Conservation (phyloP, 2,797 vertebrate genomes). For the Sorex maritimensis region DNA sequence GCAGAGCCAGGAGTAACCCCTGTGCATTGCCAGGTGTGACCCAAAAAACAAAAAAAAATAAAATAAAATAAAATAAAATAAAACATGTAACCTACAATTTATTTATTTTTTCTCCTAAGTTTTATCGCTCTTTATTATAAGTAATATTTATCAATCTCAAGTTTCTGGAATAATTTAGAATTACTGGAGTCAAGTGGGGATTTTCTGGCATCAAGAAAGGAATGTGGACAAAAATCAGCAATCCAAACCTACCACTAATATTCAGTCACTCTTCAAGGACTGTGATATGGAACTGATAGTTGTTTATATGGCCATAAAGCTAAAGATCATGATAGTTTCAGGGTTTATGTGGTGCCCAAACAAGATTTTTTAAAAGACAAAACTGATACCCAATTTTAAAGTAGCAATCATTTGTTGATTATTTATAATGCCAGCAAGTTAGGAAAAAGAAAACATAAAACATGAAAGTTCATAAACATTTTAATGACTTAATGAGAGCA, state of each 20-base stretch:
- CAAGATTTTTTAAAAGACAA: conserved; percentile 1
- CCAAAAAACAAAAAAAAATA: no score
- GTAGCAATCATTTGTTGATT: conserved; percentile 61
- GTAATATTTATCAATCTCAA: conserved; percentile 66
- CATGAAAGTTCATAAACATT: conserved; percentile 58
- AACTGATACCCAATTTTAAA: conserved; percentile 50
- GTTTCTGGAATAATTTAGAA: conserved; percentile 68
- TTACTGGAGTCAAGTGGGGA: conserved; percentile 57
- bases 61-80: no score
- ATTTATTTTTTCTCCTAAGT: no score
- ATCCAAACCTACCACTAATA: conserved; percentile 24
- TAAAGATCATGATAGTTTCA: conserved; percentile 3
- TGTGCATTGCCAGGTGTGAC: no score
- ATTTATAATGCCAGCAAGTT: conserved; percentile 62
- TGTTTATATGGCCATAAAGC: background rate
- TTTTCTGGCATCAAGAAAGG: conserved; percentile 72
- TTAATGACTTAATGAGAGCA: conserved; percentile 65
- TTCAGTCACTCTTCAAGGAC: conserved; percentile 5
- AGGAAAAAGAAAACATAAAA: conserved; percentile 73
- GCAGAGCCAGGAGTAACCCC: no score
- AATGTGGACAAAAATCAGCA: conserved; percentile 70
- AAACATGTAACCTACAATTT: no score
- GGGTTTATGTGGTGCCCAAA: conserved; percentile 11
- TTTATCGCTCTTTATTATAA: background rate
- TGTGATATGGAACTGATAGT: conserved; percentile 2